These are phyloP conservation scores for Platerodrilus igneus DNA, from an alignment of 2,888 invertebrate genomes.

Conservation along the genomic window DNA sequence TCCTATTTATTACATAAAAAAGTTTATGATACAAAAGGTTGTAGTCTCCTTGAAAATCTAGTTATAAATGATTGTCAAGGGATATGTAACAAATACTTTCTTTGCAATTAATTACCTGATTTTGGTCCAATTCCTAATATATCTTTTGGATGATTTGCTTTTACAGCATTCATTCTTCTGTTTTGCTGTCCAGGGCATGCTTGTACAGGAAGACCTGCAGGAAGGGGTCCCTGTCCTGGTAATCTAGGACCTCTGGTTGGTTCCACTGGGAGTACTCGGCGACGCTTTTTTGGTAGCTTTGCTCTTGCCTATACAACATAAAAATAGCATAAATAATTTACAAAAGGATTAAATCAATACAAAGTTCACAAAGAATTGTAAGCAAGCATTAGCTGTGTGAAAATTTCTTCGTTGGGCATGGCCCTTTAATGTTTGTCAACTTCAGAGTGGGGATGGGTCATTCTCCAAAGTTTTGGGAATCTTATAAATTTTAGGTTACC, in stretches of 20 bases:
- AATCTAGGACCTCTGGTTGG: constrained; percentile 70
- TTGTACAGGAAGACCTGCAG: constrained; percentile 35
- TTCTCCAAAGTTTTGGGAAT: too few species aligned
- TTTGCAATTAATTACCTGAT: too few species aligned
- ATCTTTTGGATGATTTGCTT: constrained; percentile 81
- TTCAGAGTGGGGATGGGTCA: too few species aligned
- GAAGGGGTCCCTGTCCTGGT: constrained; percentile 46
- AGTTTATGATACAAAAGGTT: constrained; percentile 13
- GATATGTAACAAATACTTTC: too few species aligned
- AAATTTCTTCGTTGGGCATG: too few species aligned
- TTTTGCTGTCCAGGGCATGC: constrained; percentile 54
- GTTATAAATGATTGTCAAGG: too few species aligned
- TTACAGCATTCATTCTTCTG: constrained; percentile 81
- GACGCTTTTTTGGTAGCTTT: constrained; percentile 96
- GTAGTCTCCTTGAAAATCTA: constrained; percentile 8
- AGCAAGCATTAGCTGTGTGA: too few species aligned
- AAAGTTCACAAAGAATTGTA: too few species aligned
- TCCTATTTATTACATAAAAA: constrained; percentile 21
- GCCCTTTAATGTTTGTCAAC: too few species aligned
- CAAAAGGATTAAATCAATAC: too few species aligned
- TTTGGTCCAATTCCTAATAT: constrained; percentile 41
- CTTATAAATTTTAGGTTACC: too few species aligned
- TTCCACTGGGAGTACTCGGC: constrained; percentile 95
- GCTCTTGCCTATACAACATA: constrained; percentile 86
- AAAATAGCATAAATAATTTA: too few species aligned